phyloP scores from a whole-genome alignment of 2,113 vertebrate genomes.

The Gnathonemus echidnorhynchus region DNA sequence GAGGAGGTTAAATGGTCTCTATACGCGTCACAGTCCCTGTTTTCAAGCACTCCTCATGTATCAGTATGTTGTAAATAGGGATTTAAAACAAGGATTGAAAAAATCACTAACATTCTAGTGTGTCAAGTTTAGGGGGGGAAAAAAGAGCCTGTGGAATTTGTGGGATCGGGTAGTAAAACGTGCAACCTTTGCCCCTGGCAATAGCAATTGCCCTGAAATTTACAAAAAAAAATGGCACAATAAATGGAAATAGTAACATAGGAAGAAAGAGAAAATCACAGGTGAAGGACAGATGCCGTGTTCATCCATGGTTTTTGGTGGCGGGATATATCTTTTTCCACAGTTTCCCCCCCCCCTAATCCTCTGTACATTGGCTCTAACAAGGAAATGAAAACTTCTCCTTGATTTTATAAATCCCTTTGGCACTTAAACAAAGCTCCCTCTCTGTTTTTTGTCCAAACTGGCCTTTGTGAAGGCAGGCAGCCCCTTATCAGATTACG shows the following conservation, averaged over 20 bases:
- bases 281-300: conserved; percentile 46
- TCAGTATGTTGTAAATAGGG: background rate
- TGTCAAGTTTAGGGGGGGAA: background rate
- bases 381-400: conserved; percentile 60
- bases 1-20: background rate
- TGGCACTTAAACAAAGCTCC: conserved; percentile 59
- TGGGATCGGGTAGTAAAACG: background rate
- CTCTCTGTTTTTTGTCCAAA: conserved; percentile 48
- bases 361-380: conserved; percentile 48
- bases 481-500: conserved; percentile 56
- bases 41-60: background rate
- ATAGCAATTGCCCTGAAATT: background rate
- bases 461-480: conserved; percentile 33
- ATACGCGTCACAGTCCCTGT: background rate
- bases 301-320: conserved; percentile 39
- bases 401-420: conserved; percentile 61
- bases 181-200: background rate
- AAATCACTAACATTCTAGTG: conserved; percentile 1
- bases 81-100: background rate
- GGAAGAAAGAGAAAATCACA: conserved; percentile 15
- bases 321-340: conserved; percentile 45
- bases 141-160: background rate
- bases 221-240: conserved; percentile 5
- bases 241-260: conserved; percentile 25
- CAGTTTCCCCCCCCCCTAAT: conserved; percentile 47